Evolutionary conservation across 1,140 invertebrate genomes (phyloP), one percentile per base, ranked within the genome.

Genomic region (Euschistus heros): DNA sequence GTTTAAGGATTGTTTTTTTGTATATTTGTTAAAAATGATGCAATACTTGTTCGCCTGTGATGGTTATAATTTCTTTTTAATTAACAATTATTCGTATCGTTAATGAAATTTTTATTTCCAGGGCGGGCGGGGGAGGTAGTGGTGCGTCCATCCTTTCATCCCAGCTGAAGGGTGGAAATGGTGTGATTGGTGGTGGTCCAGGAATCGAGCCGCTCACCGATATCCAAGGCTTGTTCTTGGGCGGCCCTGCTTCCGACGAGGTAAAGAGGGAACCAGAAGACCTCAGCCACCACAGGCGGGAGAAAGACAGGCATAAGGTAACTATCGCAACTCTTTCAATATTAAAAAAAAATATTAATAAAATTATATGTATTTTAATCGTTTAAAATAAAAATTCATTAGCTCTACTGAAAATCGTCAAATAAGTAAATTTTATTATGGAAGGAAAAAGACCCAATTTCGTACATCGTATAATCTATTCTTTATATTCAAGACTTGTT

Each of bases 211-310:
- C 80, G 67, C 74, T 82, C 37, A 77, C 77, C 67, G 82, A 83
- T 72, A 78, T 83, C 47, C 81, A 82, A 72, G 81, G 82, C 71
- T 80, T 83, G 73, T 83, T 82, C 72, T 78, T 83, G 68, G 81
- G 80, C 67, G 80, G 81, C 66, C 69, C 79, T 72, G 69, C 79
- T 75, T 71, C 75, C 70, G 72, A 80, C 75, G 70, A 74, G 22
- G 79, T 85, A 46, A 85, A 85, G 73, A 77, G 82, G 62, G 84
- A 86, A 72, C 84, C 84, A 46, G 84, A 85, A 73, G 84, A 86
- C 70, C 74, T 82, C 52, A 81, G 79, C 69, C 76, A 78, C 66
- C 77, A 78, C 59, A 65, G 75, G 37, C 66, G 73, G 22, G 75
- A 76, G 18, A 68, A 70, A 42, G 65, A 72, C 70, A 67, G 74